Evolutionary conservation across 2,888 invertebrate species (phyloP), one percentile per base, ranked within the genome.

Genomic region (Melikaiella ostensackeni): DNA sequence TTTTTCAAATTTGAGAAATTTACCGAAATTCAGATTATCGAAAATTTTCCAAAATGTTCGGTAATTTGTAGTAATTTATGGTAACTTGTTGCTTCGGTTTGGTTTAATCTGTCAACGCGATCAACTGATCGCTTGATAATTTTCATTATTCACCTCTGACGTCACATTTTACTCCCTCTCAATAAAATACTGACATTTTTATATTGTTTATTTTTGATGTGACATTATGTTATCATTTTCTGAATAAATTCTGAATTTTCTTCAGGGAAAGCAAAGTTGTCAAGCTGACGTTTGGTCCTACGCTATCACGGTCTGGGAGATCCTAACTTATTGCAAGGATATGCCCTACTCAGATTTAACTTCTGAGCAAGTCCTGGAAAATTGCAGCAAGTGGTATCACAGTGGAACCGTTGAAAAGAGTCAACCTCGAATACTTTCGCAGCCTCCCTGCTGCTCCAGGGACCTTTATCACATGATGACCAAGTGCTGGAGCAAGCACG

Each of bases 271-370:
- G 91, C 97, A 96, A 92, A 96, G 96, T 74, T 96, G 96, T 35
- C 96, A 96, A 87, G 96, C 97, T 84, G 98, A 98, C 91, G 97
- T 97, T 1, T 98, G 98, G 97, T 95, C 97, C 0, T 98, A 97
- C 89, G 98, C 96, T 8, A 96, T 97, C 38, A 97, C 97, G 0
- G 93, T 97, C 61, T 98, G 98, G 98, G 98, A 98, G 91, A 94
- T 98, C 35, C 93, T 98, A 81, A 96, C 95, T 79, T 94, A 95
- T 86, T 97, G 97, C 90, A 93, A 94, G 76, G 95, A 96, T 79
- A 95, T 95, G 86, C 98, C 98, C 0, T 97, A 95, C 88, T 95
- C 96, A 24, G 95, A 96, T 85, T 93, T 97, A 91, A 95, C 94
- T 76, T 96, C 97, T 88, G 96, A 97, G 86, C 96, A 97, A 92